phyloP scores from a whole-genome alignment of 2,888 invertebrate species.

The Lottia scabra region DNA sequence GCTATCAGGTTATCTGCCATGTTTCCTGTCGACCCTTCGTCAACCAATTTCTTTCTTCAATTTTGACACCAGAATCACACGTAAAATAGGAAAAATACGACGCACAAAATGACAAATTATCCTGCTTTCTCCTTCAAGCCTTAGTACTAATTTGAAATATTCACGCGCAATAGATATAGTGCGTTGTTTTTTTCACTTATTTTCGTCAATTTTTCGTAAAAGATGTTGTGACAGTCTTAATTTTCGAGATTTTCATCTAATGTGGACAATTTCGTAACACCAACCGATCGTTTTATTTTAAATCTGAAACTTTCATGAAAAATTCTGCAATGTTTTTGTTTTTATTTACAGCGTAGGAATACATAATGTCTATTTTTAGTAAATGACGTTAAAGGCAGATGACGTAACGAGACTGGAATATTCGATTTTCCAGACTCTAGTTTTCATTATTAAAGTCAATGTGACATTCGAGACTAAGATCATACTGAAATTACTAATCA shows the following conservation, averaged over 20 bases:
- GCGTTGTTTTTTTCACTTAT: background rate
- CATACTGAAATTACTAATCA: no score
- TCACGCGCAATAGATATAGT: background rate
- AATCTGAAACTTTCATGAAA: background rate
- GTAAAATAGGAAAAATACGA: background rate
- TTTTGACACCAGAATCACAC: background rate
- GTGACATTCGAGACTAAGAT: no score
- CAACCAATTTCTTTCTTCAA: background rate
- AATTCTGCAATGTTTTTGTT: background rate
- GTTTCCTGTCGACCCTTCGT: background rate
- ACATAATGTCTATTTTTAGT: slow-evolving; percentile 14
- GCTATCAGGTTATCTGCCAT: background rate
- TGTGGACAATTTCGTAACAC: no score
- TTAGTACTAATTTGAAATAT: background rate
- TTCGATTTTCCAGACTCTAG: no score
- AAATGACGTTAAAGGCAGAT: slow-evolving; percentile 7
- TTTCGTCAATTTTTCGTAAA: no score
- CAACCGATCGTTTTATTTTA: background rate
- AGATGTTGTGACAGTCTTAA: no score
- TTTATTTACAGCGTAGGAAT: background rate
- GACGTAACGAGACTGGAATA: no score
- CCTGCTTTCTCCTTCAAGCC: background rate
- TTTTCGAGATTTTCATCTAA: no score
- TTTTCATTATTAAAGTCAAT: no score
- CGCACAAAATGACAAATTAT: background rate